A percentile compares a stretch with the other conserved stretches of the same genome.
phyloP scores from a whole-genome alignment of 2,113 vertebrate species.

The Campylorhamphus procurvoides region DNA sequence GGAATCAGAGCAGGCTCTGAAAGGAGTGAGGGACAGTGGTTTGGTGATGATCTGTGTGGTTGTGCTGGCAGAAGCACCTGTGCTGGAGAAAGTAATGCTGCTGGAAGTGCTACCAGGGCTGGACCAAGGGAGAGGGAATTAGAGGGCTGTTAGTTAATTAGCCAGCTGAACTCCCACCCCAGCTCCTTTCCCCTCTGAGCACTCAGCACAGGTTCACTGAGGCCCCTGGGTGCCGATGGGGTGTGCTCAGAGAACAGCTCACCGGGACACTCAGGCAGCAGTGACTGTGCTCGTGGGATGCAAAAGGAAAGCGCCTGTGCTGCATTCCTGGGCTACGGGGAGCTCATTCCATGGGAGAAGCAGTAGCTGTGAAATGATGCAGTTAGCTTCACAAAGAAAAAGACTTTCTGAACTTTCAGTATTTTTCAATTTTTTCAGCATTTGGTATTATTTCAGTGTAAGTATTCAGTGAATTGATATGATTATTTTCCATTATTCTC shows the following conservation, averaged over 20 bases:
- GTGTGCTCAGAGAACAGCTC: background rate
- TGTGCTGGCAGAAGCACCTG: background rate
- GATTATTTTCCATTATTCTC: background rate
- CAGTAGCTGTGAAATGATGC: background rate
- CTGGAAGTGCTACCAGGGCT: background rate
- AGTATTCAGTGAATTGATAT: background rate
- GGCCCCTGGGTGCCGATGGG: rapidly evolving
- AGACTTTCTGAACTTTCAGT: background rate
- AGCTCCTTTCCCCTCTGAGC: background rate
- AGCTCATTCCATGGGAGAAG: background rate
- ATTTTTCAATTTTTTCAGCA: background rate
- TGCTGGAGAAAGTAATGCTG: background rate
- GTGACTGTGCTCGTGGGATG: background rate
- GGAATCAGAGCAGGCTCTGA: background rate
- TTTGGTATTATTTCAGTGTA: background rate
- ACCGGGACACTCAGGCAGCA: too few species aligned
- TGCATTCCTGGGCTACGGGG: background rate
- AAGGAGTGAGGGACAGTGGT: background rate
- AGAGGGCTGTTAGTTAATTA: background rate
- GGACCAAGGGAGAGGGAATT: background rate
- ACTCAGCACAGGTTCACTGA: too few species aligned
- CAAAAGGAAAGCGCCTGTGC: background rate
- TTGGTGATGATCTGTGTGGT: background rate
- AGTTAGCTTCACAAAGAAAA: background rate
- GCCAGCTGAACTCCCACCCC: background rate